Evolutionary conservation across 2,113 vertebrate species (phyloP), one percentile per base, ranked within the genome.

Genomic region (Numida meleagris): DNA sequence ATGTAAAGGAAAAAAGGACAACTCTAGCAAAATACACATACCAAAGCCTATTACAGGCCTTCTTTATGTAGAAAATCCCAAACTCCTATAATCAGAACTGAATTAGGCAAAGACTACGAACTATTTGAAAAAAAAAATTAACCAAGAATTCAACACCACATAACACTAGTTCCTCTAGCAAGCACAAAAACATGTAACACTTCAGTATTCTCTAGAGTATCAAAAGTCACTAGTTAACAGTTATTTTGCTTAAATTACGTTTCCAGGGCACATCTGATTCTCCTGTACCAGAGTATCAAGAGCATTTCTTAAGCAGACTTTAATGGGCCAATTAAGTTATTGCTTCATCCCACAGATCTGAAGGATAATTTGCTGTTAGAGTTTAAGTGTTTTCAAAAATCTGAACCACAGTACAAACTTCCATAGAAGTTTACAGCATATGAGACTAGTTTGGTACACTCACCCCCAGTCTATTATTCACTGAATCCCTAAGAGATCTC

Each of bases 361-460:
- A 67, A 62, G 29, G 18, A 82, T 46, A 86, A 88, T 21, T 16
- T 70, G 12, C 92, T 84, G 9, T n/a, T 29, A 27, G 31, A 48
- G 10, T n/a, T n/a, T n/a, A n/a, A n/a, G 12, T 84, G 20, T 68
- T 91, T 95, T 81, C 59, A 63, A 72, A 89, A 89, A 94, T 31
- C 61, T 71, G 46, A 86, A 48, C 46, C 38, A 74, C n/a, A 94
- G 51, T 55, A 70, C 23, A 63, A 83, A 53, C 75, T 83, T 83
- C 76, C 43, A 63, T 0, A 50, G 42, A 86, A 94, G 43, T 90
- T 75, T 40, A 53, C 27, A 74, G 24, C 29, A 78, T 24, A 43
- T 19, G 31, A 59, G 82, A 62, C 42, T 21, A 67, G 8, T 67
- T 85, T 36, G 55, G 55, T 78, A 82, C 15, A 43, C 58, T 50